These are phyloP conservation scores for Arenicola marina DNA, from an alignment of 2,888 invertebrate species.

Conservation along the genomic window DNA sequence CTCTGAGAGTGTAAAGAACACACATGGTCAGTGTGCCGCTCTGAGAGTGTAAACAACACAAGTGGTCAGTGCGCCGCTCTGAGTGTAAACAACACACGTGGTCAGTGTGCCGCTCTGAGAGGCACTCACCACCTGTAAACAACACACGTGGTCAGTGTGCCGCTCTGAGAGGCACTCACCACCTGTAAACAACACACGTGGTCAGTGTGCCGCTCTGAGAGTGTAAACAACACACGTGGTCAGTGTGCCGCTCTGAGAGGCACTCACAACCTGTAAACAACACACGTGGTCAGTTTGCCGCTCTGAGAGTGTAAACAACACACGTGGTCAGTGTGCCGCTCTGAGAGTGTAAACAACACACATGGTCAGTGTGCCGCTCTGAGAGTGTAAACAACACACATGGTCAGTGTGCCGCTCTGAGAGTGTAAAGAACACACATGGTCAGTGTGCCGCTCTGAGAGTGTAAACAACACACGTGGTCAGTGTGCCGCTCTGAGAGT, in stretches of 20 bases:
- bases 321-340: conserved; percentile 57
- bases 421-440: conserved; percentile 61
- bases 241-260: conserved; percentile 56
- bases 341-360: conserved; percentile 61
- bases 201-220: conserved; percentile 57
- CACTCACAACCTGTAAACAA: conserved; percentile 59
- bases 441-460: conserved; percentile 57
- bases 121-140: conserved; percentile 59
- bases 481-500: conserved; percentile 58
- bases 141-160: conserved; percentile 59
- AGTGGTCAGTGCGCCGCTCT: conserved; percentile 59
- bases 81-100: conserved; percentile 61
- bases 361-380: conserved; percentile 55
- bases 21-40: conserved; percentile 57
- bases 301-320: conserved; percentile 60
- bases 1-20: conserved; percentile 60
- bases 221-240: conserved; percentile 60
- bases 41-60: too few species aligned
- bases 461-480: conserved; percentile 60
- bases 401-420: conserved; percentile 55
- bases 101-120: conserved; percentile 57
- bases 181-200: conserved; percentile 61
- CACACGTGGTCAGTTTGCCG: conserved; percentile 58
- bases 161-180: conserved; percentile 58
- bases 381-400: conserved; percentile 61